phyloP scores from a whole-genome alignment of 2,888 invertebrate genomes.

The Eilema caniola region DNA sequence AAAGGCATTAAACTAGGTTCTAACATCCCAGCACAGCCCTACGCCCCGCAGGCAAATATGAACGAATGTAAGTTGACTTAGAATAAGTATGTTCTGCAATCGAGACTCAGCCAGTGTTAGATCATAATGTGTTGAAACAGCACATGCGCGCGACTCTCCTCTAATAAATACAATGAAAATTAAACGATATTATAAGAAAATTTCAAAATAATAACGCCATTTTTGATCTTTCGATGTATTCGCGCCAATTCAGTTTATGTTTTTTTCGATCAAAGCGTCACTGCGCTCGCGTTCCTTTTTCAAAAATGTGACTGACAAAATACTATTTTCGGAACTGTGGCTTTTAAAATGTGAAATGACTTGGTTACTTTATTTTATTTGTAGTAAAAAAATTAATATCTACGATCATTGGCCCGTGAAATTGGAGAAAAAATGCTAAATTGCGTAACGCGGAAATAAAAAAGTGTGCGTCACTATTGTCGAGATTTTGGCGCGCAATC shows the following conservation, averaged over 20 bases:
- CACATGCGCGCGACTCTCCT: conserved; percentile 81
- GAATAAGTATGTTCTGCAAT: conserved; percentile 87
- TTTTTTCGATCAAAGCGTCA: conserved; percentile 43
- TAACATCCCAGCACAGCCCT: conserved; percentile 80
- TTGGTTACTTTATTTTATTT: conserved; percentile 44
- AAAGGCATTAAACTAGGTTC: conserved; percentile 56
- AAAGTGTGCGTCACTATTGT: conserved; percentile 56
- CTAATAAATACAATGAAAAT: conserved; percentile 75
- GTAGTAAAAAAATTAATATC: conserved; percentile 53
- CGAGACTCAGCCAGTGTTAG: conserved; percentile 86
- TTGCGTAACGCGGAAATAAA: conserved; percentile 67
- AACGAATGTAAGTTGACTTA: conserved; percentile 88
- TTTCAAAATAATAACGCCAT: conserved; percentile 48
- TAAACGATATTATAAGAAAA: conserved; percentile 52
- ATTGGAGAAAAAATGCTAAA: conserved; percentile 73
- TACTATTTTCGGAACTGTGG: conserved; percentile 53
- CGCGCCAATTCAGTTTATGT: conserved; percentile 55
- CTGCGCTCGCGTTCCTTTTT: conserved; percentile 46
- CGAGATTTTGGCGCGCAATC: conserved; percentile 55
- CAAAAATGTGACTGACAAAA: conserved; percentile 65
- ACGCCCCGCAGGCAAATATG: conserved; percentile 86
- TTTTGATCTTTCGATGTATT: conserved; percentile 50
- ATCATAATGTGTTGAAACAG: conserved; percentile 87
- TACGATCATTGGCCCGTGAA: conserved; percentile 66
- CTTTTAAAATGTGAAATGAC: conserved; percentile 47